Base-by-base conservation (phyloP, 2,888 invertebrate species). In the Acanthococcus lagerstroemiae region DNA sequence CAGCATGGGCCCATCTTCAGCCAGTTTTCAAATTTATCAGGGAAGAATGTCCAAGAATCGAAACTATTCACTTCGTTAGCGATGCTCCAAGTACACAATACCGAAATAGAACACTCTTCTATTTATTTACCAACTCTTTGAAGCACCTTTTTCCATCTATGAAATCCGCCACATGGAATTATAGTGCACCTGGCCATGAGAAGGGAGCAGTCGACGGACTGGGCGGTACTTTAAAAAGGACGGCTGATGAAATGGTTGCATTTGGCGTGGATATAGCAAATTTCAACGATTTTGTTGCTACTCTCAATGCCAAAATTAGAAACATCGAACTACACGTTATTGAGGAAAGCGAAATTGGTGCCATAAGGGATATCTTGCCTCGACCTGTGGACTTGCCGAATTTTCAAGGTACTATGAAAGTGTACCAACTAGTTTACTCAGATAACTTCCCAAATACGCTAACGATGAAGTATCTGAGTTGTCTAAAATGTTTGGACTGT, bases 1-100 rank as follows among this genome's bases (percentile, higher is more conserved):
- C 75, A n/a, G 73, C 77, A 55, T 77, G 77, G 75, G 74, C 73
- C 30, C 75, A 76, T 69, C 67, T 76, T 30, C 57, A 69, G 63
- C 75, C 74, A 68, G 68, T 74, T 27, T 70, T 74, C 17, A 21
- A 6, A 6, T 30, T 6, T 15, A 30, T 30, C 6, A 30, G 15
- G 15, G 15, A 6, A 9, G 37, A 30, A 15, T 30, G 37, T 15
- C 37, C 37, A 15, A 6, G 15, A 30, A 30, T 9, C 15, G 37
- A 30, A 30, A 15, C 15, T 9, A 6, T 30, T 30, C 37, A 30
- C 15, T 30, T 30, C 37, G 6, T 30, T 9, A 30, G 37, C 37
- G 37, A 30, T 15, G 6, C 37, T 15, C 37, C 37, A 9, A 30
- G 7, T 6, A 30, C 37, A 5, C 75, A 76, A 66, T 75, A 76